Base-by-base conservation (phyloP, 2,113 vertebrate genomes). In the Gnathonemus longibarbis region DNA sequence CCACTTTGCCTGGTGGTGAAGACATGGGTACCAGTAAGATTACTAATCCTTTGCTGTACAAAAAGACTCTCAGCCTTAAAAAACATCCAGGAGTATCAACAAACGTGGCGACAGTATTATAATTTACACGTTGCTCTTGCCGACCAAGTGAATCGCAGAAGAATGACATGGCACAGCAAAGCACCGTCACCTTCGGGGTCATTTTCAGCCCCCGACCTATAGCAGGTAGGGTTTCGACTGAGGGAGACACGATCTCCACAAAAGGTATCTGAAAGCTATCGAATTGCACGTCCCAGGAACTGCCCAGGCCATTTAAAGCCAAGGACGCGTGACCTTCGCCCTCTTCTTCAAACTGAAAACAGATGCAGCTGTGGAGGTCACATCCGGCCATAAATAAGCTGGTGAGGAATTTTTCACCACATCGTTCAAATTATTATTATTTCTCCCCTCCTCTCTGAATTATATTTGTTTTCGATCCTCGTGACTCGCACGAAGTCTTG, bases 301-400 rank as follows among this genome's bases (percentile, higher is more conserved):
- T 95, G 95, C 95, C 95, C 95, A 95, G 94, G 91, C 94, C 93
- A 95, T 94, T 95, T 96, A 95, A 96, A 96, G 95, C 96, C 96
- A 96, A 96, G 94, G 94, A 94, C 93, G 83, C 94, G 93, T 96
- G 95, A 96, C 96, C 95, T 96, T 95, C 95, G 90, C 95, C 94
- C 95, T 93, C 93, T 94, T 93, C 91, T 90, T 88, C 52, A 96
- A 97, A 96, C 91, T 91, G 95, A 95, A 96, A 96, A 31, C 96
- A 96, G 91, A 94, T 96, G 95, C 95, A 94, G 90, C 91, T 94
- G 92, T 95, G 95, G 93, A 93, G 95, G 95, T 95, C 92, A 96
- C 95, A 95, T 96, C 95, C 92, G 88, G 92, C 94, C 94, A 93
- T 94, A 93, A 96, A 95, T 92, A 95, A 94, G 91, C 52, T 92